Base-by-base conservation (phyloP, 2,797 vertebrate species). In the Podarcis lilfordi region DNA sequence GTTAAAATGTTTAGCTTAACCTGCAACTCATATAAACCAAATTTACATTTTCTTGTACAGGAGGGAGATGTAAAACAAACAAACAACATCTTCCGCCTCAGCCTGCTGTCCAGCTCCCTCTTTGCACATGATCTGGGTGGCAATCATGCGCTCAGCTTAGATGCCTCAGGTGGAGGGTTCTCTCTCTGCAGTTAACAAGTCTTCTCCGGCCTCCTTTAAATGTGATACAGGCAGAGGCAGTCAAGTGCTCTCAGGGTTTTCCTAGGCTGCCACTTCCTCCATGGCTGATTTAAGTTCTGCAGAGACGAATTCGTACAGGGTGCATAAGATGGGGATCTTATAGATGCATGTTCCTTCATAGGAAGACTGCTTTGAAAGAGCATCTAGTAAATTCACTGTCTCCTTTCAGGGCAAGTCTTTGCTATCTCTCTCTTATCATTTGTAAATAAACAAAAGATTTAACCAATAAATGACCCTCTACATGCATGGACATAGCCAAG, bases 1-100 rank as follows among this genome's bases (percentile, higher is more conserved):
- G 95, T 95, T 96, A 97, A 98, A 98, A 97, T 97, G 97, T 97
- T 98, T 98, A 97, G 97, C 97, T 97, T 97, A 98, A 98, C 93
- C 95, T 91, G 93, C 89, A 86, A 91, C 93, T 95, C 95, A 82
- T 92, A 95, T 95, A 97, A 97, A 96, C 95, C 94, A 93, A 95
- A 94, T 96, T 90, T 82, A 92, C 93, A 93, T 98, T 98, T 96
- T 97, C 95, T 94, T 94, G 94, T 50, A 95, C 50, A 11, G 91
- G 94, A 96, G 96, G 95, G 96, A 94, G 92, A 94, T 92, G 95
- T 93, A 95, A 96, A 95, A 96, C 97, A 97, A 98, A 97, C 96
- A 96, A 97, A 97, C 80, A 80, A 35, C 55, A 82, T 88, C 88
- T 92, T 88, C 93, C 91, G 90, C 82, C 45, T 88, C 72, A 40